Conservation (phyloP, 1,140 invertebrate species). For the Drosophila subobscura region DNA sequence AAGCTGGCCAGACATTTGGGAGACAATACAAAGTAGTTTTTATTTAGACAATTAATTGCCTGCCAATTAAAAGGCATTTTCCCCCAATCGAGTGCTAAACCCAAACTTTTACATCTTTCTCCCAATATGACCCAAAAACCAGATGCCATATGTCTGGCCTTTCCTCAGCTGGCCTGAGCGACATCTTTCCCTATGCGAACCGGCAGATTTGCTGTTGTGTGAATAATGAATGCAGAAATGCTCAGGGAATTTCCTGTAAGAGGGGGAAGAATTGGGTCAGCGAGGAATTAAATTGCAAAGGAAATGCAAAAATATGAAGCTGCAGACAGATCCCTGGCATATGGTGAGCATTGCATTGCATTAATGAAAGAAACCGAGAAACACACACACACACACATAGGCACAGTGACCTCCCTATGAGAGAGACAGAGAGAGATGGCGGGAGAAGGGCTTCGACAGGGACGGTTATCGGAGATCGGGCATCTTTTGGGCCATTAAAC, state of each 20-base stretch:
- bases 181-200: neutral
- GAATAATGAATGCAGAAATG: constrained; percentile 38
- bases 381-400: constrained; percentile 1
- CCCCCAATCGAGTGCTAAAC: too few species aligned
- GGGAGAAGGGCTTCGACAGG: constrained; percentile 16
- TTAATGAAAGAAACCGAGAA: constrained; percentile 15
- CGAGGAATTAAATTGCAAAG: constrained; percentile 41
- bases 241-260: constrained; percentile 14
- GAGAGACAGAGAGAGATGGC: neutral
- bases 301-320: constrained; percentile 36
- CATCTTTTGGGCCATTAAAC: constrained; percentile 36
- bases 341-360: constrained; percentile 34
- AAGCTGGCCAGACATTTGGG: constrained; percentile 38
- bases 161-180: neutral
- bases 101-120: constrained; percentile 19
- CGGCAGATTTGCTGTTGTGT: too few species aligned
- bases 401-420: constrained; percentile 9
- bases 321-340: constrained; percentile 55
- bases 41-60: constrained; percentile 51
- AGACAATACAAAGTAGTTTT: constrained; percentile 20
- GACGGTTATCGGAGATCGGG: constrained; percentile 39
- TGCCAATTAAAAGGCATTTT: constrained; percentile 38
- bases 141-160: constrained; percentile 20
- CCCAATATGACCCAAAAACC: constrained; percentile 13
- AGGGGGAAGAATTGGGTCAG: constrained; percentile 49